Evolutionary conservation across 1,140 invertebrate genomes (phyloP).

Genomic region (Hydropsyche tenuis): DNA sequence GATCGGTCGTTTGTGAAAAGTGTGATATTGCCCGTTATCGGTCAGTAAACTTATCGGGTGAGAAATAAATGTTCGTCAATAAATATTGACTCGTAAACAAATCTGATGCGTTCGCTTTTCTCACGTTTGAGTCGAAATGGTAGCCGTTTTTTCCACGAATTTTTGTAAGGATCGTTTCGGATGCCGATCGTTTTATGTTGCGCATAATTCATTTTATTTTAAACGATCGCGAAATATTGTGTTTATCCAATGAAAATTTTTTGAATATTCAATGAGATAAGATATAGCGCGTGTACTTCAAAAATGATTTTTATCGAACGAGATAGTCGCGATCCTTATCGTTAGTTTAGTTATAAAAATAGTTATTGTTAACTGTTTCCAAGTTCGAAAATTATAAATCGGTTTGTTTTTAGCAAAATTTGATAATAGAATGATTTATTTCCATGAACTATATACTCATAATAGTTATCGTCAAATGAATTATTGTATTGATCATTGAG

Average conservation of each 20-base stretch:
- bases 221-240: not conserved
- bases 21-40: not conserved
- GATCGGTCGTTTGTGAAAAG: not conserved
- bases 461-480: no score
- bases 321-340: no score
- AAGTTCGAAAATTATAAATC: no score
- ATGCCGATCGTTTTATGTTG: not conserved
- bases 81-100: slow-evolving; percentile 11
- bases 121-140: not conserved
- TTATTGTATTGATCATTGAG: no score
- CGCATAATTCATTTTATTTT: not conserved
- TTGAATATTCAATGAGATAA: not conserved
- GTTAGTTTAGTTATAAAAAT: no score
- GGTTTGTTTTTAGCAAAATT: no score
- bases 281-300: not conserved
- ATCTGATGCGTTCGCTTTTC: not conserved
- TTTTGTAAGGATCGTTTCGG: not conserved
- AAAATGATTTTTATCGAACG: no score
- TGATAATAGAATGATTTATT: no score
- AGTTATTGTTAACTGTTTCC: no score
- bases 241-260: not conserved
- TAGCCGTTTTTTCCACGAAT: no score
- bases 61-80: slow-evolving; percentile 13
- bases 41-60: slow-evolving; percentile 14
- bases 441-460: no score